Evolutionary conservation across 2,888 invertebrate species (phyloP).

Genomic region (Tetranychus piercei): DNA sequence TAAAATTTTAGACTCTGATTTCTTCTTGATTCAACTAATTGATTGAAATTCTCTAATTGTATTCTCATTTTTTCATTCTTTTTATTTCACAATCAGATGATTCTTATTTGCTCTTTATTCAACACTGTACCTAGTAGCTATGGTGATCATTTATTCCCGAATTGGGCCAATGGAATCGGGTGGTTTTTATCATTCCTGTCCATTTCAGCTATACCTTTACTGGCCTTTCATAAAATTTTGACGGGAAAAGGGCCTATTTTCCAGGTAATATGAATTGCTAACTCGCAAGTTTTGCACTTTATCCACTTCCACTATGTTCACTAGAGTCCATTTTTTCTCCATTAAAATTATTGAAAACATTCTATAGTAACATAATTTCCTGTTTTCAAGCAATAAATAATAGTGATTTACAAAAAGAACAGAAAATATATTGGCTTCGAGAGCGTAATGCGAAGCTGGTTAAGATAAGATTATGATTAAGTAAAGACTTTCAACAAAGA

Average conservation of each 20-base stretch:
- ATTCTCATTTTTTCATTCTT: conserved; percentile 2
- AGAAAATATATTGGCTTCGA: too few relatives aligned
- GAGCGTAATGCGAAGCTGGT: too few relatives aligned
- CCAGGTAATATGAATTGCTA: conserved; percentile 25
- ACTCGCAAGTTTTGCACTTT: too few relatives aligned
- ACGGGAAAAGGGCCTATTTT: conserved; percentile 29
- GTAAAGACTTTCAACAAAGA: too few relatives aligned
- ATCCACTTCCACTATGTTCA: too few relatives aligned
- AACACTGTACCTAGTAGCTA: conserved; percentile 44
- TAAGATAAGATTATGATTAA: too few relatives aligned
- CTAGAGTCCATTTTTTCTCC: too few relatives aligned
- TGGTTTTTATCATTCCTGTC: conserved; percentile 53
- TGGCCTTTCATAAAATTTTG: conserved; percentile 38
- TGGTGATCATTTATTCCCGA: conserved; percentile 47
- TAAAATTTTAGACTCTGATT: not conserved
- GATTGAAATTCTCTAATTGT: not conserved
- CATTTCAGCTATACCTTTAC: conserved; percentile 47
- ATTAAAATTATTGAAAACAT: too few relatives aligned
- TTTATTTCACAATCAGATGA: conserved; percentile 40
- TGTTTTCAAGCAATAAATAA: too few relatives aligned
- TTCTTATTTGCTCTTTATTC: conserved; percentile 51
- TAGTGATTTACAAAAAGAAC: too few relatives aligned
- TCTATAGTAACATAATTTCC: too few relatives aligned
- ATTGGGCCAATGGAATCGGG: conserved; percentile 50
- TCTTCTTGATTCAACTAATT: too few relatives aligned